Conservation (phyloP, 37 sponge, comb jelly and placozoan genomes). For the Spongilla lacustris region DNA sequence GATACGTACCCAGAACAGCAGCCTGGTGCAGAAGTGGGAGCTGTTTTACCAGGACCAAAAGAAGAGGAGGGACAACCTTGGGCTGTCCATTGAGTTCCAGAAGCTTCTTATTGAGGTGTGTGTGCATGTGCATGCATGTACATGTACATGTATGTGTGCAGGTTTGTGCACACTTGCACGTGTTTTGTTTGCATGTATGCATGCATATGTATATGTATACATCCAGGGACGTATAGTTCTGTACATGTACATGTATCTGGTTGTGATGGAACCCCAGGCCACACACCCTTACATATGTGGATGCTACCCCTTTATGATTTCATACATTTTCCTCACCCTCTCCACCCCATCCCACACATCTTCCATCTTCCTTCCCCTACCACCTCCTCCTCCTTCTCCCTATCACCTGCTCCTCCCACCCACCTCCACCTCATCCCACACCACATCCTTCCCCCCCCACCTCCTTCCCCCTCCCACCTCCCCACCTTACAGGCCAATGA, state of each 20-base stretch:
- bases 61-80: constrained; percentile 8
- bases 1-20: constrained; percentile 5
- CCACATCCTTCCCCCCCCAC: not conserved
- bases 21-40: constrained; percentile 35
- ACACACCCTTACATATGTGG: too few relatives aligned
- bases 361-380: not conserved
- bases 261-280: too few relatives aligned
- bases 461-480: not conserved
- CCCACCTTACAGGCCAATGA: constrained; percentile 42
- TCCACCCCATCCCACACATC: not conserved
- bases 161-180: not conserved
- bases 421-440: not conserved
- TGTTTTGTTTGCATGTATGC: not conserved
- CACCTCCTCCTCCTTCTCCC: not conserved
- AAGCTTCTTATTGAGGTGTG: constrained; percentile 20
- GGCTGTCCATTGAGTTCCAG: constrained; percentile 42
- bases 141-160: constrained; percentile 3
- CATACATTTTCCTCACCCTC: not conserved
- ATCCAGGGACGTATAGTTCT: not conserved
- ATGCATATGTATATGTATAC: constrained; percentile 3
- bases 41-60: constrained; percentile 13
- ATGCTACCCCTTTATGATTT: too few relatives aligned
- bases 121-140: not conserved
- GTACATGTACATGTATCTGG: not conserved
- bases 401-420: not conserved